Evolutionary conservation across 1,140 invertebrate species (phyloP).

Genomic region (Wasmannia auropunctata): DNA sequence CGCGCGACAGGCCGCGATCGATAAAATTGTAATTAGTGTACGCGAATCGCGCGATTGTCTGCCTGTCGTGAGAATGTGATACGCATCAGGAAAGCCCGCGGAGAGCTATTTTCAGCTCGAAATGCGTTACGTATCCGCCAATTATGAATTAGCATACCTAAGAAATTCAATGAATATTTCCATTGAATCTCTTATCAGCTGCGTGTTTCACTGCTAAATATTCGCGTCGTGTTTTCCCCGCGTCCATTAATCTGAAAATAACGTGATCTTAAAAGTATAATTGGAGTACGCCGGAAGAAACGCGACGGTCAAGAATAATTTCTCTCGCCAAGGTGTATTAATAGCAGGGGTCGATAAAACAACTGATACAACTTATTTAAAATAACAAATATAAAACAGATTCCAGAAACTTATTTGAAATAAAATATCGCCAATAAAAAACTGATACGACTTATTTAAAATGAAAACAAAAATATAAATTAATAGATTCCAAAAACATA

Average conservation of each 20-base stretch:
- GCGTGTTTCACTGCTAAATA: neutral
- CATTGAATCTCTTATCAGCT: neutral
- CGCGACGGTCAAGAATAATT: neutral
- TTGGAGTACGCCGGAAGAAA: too few relatives aligned
- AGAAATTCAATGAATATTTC: neutral
- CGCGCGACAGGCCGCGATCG: constrained; percentile 45
- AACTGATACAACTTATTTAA: too few relatives aligned
- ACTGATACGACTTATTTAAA: too few relatives aligned
- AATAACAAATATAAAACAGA: too few relatives aligned
- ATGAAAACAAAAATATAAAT: too few relatives aligned
- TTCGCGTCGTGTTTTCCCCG: neutral
- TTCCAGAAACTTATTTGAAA: too few relatives aligned
- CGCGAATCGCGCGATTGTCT: constrained; percentile 22
- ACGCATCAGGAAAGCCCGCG: neutral
- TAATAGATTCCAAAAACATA: too few relatives aligned
- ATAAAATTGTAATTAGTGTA: constrained; percentile 49
- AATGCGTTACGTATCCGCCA: neutral
- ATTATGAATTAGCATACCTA: neutral
- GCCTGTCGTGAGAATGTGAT: neutral
- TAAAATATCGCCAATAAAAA: too few relatives aligned
- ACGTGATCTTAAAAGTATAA: neutral
- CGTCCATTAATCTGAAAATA: neutral
- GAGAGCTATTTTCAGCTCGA: neutral
- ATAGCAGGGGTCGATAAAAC: too few relatives aligned
- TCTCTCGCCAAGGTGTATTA: neutral